Evolutionary conservation across 2,797 vertebrate genomes (phyloP).

Genomic region (Xenentodon cancila): DNA sequence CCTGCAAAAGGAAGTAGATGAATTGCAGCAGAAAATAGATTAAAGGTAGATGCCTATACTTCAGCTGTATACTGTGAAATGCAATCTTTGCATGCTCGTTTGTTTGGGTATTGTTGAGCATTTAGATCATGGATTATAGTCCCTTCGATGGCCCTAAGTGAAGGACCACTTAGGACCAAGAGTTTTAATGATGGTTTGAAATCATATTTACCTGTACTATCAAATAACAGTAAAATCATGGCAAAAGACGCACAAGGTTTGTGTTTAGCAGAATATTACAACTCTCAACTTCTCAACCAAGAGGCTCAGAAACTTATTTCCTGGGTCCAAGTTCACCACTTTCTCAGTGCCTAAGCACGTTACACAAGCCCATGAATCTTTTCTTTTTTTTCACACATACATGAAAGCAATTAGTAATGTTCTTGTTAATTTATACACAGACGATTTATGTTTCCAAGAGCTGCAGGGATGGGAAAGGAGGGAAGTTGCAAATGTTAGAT

Average conservation of each 20-base stretch:
- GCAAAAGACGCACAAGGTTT: no score
- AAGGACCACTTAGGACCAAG: conserved; percentile 23
- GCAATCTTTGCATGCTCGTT: conserved; percentile 54
- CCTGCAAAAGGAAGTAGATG: conserved; percentile 63
- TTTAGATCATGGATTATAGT: conserved; percentile 44
- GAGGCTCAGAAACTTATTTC: neutral
- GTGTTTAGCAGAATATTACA: no score
- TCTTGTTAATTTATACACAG: no score
- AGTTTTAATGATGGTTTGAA: conserved; percentile 23
- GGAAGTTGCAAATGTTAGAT: no score
- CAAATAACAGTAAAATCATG: no score
- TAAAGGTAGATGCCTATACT: conserved; percentile 61
- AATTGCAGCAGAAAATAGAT: conserved; percentile 73
- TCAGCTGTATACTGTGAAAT: conserved; percentile 57
- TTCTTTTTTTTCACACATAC: neutral
- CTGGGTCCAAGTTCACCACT: neutral
- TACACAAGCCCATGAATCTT: neutral
- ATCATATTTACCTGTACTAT: conserved; percentile 8
- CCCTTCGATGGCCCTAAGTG: conserved; percentile 21
- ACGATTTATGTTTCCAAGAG: no score
- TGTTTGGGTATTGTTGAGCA: conserved; percentile 60
- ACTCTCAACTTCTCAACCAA: neutral
- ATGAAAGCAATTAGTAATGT: no score
- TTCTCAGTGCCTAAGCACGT: no score
- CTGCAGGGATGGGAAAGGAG: no score